phyloP scores from a whole-genome alignment of 2,797 vertebrate species.

The Chaetophractus vellerosus region DNA sequence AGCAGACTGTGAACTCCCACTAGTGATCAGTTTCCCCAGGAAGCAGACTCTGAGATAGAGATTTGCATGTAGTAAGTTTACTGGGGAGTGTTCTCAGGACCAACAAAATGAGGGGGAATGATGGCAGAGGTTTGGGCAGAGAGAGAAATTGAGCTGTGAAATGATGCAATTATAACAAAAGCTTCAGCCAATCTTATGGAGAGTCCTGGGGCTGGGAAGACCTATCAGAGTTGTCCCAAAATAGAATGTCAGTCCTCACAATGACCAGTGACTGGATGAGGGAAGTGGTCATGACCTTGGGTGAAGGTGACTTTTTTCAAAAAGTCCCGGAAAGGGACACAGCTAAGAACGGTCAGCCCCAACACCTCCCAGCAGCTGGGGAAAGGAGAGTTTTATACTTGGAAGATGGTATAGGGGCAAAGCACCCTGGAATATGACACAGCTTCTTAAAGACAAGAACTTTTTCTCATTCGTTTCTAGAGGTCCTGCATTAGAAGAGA shows the following conservation, averaged over 20 bases:
- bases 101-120: not conserved
- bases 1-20: not conserved
- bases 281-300: not conserved
- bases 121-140: not conserved
- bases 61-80: not conserved
- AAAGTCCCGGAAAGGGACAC: not conserved
- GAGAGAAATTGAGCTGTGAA: not conserved
- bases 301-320: not conserved
- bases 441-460: constrained; percentile 41
- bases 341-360: not conserved
- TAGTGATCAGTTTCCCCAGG: not conserved
- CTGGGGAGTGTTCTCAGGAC: not conserved
- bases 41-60: not conserved
- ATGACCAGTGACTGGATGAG: not conserved
- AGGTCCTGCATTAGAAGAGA: constrained; percentile 29
- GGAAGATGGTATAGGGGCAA: not conserved
- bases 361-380: too few species aligned
- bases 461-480: constrained; percentile 72
- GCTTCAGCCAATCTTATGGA: not conserved
- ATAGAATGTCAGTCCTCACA: not conserved
- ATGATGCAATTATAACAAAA: constrained; percentile 7
- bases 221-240: not conserved
- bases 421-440: not conserved
- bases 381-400: not conserved
- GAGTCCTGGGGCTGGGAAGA: not conserved